These are phyloP conservation scores for Sanderia malayensis DNA, from an alignment of 30 jellyfish, hydroid and myxozoan species.

Conservation along the genomic window DNA sequence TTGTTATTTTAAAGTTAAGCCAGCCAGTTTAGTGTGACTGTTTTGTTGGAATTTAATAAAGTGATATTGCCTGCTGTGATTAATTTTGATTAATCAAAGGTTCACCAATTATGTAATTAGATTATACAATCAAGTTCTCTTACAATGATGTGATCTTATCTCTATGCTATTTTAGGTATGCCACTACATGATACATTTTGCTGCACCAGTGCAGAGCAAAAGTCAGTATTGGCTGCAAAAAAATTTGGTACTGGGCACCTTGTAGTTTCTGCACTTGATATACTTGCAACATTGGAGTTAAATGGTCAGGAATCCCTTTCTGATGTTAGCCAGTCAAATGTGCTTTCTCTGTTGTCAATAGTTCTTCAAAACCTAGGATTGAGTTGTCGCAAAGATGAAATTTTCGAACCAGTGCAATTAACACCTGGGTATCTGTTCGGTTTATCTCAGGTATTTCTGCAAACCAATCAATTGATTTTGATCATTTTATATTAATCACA, in stretches of 20 bases:
- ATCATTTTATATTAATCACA: no score
- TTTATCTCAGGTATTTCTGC: background rate
- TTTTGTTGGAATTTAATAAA: background rate
- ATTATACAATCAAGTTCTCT: no score
- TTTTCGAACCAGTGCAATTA: background rate
- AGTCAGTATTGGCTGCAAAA: background rate
- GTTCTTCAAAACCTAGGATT: background rate
- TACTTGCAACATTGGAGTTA: background rate
- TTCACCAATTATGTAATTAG: no score
- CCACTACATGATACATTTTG: background rate
- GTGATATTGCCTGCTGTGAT: background rate
- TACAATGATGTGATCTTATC: no score
- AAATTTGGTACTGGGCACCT: background rate
- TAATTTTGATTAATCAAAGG: no score
- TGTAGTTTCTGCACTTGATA: background rate
- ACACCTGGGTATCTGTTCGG: slow-evolving; percentile 7
- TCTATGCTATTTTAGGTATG: background rate
- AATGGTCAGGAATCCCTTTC: background rate
- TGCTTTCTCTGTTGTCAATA: background rate
- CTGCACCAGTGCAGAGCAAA: background rate
- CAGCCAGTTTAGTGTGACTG: no score
- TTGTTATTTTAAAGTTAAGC: no score
- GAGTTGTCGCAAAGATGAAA: background rate
- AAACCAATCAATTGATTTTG: no score
- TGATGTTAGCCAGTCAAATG: background rate